These are phyloP conservation scores for Tauraco erythrolophus DNA, from an alignment of 2,113 vertebrate genomes.

Conservation along the genomic window DNA sequence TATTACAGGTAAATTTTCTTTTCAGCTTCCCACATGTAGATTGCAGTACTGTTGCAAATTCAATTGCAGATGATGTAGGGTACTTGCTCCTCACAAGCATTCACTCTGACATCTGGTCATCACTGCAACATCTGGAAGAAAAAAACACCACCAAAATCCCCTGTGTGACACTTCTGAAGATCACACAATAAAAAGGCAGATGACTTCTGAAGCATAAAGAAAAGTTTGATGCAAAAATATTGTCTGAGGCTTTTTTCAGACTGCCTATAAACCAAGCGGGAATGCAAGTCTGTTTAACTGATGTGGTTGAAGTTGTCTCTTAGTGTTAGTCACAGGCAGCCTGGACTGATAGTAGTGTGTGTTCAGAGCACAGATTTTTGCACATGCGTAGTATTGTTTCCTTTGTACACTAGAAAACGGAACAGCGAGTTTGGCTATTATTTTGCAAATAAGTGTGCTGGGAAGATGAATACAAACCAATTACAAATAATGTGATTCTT, in stretches of 20 bases:
- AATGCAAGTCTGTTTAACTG: background rate
- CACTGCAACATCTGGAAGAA: background rate
- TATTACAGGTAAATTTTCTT: background rate
- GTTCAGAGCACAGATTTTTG: background rate
- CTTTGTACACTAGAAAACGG: background rate
- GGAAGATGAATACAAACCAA: background rate
- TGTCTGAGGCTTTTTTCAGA: background rate
- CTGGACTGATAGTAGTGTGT: background rate
- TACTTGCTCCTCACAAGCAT: background rate
- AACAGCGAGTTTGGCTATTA: background rate
- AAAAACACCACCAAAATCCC: accelerated
- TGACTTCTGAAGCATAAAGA: background rate
- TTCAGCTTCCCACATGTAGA: background rate
- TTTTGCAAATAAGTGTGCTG: background rate
- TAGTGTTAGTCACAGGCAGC: background rate
- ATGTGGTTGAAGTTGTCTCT: background rate
- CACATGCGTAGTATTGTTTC: background rate
- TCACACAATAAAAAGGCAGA: background rate
- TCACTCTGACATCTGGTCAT: background rate
- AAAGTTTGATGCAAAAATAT: background rate
- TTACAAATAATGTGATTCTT: background rate
- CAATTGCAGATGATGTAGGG: background rate
- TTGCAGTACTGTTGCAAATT: background rate
- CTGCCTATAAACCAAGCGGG: background rate
- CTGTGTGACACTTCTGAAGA: background rate